These are phyloP conservation scores for Setophaga kirtlandii DNA, from an alignment of 2,113 vertebrate genomes.

Conservation along the genomic window DNA sequence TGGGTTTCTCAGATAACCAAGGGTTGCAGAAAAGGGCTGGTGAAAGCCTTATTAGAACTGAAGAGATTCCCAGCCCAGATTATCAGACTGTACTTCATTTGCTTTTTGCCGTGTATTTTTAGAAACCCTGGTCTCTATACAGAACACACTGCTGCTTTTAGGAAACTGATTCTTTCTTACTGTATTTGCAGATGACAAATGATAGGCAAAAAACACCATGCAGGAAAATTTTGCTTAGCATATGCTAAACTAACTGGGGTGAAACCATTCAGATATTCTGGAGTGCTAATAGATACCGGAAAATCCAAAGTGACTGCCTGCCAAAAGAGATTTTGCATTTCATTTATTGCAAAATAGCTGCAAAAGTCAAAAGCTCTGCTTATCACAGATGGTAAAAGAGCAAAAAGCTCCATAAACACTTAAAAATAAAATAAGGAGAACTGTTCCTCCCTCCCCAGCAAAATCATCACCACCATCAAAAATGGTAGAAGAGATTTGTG, in stretches of 20 bases:
- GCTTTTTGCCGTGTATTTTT: background rate
- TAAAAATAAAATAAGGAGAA: background rate
- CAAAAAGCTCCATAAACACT: background rate
- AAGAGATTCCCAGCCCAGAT: background rate
- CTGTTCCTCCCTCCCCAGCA: accelerated
- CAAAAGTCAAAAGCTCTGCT: background rate
- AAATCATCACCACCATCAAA: background rate
- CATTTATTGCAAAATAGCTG: background rate
- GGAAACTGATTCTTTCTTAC: background rate
- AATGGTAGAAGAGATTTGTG: background rate
- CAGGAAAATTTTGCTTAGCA: background rate
- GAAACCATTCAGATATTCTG: background rate
- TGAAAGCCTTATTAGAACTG: background rate
- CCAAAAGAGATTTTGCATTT: conserved; percentile 18
- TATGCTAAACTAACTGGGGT: background rate
- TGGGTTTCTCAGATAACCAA: background rate
- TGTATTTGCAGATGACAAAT: background rate
- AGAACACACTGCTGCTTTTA: background rate
- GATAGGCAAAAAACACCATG: background rate
- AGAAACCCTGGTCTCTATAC: background rate
- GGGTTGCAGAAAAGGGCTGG: background rate
- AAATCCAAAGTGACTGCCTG: background rate
- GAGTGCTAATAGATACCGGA: background rate
- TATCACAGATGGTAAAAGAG: background rate
- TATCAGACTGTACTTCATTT: background rate